These are phyloP conservation scores for Phrynocephalus vlangalii DNA, from an alignment of 2,797 vertebrate genomes.

Conservation along the genomic window DNA sequence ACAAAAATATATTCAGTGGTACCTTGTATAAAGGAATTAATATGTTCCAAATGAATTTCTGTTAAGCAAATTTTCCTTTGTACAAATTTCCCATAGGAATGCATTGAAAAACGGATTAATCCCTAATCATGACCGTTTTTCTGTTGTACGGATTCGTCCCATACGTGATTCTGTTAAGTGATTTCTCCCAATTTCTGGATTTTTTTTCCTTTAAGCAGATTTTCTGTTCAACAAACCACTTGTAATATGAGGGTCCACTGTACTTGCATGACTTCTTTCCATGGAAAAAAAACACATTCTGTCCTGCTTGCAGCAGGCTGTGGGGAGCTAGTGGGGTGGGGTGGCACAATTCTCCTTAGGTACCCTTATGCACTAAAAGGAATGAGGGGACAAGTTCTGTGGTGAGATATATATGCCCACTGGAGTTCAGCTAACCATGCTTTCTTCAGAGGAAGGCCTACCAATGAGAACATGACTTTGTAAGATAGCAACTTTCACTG, in stretches of 20 bases:
- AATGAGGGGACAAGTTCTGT: neutral
- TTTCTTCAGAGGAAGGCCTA: neutral
- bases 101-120: no score
- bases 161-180: no score
- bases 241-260: no score
- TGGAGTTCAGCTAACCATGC: neutral
- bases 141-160: no score
- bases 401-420: neutral
- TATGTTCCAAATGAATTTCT: no score
- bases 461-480: neutral
- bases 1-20: neutral
- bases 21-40: no score
- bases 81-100: no score
- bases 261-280: neutral
- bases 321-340: neutral
- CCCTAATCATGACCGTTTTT: no score
- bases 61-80: no score
- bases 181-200: no score
- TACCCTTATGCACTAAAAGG: neutral
- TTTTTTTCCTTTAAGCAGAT: no score
- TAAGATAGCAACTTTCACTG: neutral
- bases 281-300: neutral
- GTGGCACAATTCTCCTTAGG: neutral
- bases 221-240: no score
- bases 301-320: neutral